A percentile compares a stretch with the other conserved stretches of the same genome.
phyloP scores from a whole-genome alignment of 2,797 vertebrate species.

The Decapterus maruadsi region DNA sequence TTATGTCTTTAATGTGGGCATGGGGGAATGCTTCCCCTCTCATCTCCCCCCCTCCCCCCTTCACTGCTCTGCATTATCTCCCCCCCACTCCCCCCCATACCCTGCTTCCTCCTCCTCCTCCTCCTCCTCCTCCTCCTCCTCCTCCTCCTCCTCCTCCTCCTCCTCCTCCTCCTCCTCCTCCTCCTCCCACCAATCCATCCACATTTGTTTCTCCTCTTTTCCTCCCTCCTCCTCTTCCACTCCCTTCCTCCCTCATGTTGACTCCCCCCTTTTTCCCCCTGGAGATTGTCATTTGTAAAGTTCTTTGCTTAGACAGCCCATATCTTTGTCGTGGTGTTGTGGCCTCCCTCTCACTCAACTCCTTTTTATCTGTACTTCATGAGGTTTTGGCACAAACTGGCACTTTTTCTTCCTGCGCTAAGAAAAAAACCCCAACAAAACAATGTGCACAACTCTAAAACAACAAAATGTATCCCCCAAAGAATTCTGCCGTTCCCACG shows the following conservation, averaged over 20 bases:
- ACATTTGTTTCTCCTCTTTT: slow-evolving; percentile 74
- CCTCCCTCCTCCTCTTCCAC: slow-evolving; percentile 43
- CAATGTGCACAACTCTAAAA: slow-evolving; percentile 79
- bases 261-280: slow-evolving; percentile 61
- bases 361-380: slow-evolving; percentile 83
- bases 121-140: slow-evolving; percentile 67
- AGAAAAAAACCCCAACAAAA: slow-evolving; percentile 44
- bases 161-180: slow-evolving; percentile 71
- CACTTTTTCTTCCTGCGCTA: slow-evolving; percentile 75
- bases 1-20: slow-evolving; percentile 90
- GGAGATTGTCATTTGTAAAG: slow-evolving; percentile 86
- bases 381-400: slow-evolving; percentile 85
- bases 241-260: slow-evolving; percentile 53
- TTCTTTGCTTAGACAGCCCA: slow-evolving; percentile 82
- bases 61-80: slow-evolving; percentile 61
- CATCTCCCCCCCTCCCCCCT: slow-evolving; percentile 58
- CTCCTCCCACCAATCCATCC: slow-evolving; percentile 74
- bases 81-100: slow-evolving; percentile 45
- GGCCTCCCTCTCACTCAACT: slow-evolving; percentile 80
- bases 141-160: slow-evolving; percentile 41
- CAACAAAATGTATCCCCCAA: slow-evolving; percentile 81
- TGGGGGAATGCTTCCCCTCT: slow-evolving; percentile 85
- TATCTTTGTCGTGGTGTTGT: slow-evolving; percentile 85
- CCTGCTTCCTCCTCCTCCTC: slow-evolving; percentile 68
- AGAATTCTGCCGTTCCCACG: slow-evolving; percentile 85